Percentiles rank a stretch among this genome's conserved stretches.
Conservation (phyloP, 2,113 vertebrate species). For the Pseudopodoces humilis region DNA sequence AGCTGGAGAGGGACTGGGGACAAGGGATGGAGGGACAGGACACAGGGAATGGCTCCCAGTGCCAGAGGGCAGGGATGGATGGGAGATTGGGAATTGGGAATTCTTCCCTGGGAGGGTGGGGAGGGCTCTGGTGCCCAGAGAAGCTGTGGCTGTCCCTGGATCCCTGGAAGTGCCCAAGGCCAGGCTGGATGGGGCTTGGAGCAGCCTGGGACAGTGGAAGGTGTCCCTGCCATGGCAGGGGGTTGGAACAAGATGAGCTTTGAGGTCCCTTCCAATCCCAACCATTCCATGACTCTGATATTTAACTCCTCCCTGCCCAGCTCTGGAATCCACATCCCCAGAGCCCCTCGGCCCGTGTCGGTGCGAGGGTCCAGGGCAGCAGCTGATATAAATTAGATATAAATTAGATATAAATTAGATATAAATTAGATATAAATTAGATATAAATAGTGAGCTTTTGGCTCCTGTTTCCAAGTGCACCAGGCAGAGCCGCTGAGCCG, state of each 20-base stretch:
- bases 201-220: accelerated
- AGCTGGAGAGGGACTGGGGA: not conserved
- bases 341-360: accelerated
- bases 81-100: no score
- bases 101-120: accelerated
- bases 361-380: accelerated
- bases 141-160: not conserved
- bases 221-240: not conserved
- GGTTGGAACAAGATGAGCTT: accelerated
- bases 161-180: not conserved
- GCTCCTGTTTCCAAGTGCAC: not conserved
- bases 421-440: not conserved
- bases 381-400: not conserved
- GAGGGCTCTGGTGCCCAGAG: not conserved
- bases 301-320: accelerated
- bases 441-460: not conserved
- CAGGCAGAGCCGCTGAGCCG: not conserved
- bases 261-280: not conserved
- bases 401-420: not conserved
- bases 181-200: accelerated
- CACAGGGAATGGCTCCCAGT: not conserved
- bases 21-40: not conserved
- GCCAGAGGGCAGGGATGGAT: no score
- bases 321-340: not conserved
- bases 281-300: not conserved